phyloP scores from a whole-genome alignment of 1,140 invertebrate species.

The Panulirus ornatus region DNA sequence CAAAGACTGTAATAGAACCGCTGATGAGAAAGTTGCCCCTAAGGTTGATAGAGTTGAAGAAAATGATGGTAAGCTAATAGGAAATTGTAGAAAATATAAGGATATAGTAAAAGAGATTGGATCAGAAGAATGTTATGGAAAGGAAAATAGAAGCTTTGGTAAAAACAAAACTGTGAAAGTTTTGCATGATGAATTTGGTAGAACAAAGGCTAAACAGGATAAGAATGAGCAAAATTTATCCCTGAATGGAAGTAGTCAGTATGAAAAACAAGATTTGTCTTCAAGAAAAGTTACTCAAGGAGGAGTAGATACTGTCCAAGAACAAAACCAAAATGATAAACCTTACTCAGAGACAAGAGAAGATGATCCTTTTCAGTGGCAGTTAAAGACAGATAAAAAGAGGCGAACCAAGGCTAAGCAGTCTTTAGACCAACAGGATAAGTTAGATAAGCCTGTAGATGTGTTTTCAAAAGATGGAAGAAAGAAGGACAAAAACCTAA shows the following conservation, averaged over 20 bases:
- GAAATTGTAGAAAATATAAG: not conserved
- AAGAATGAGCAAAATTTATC: not conserved
- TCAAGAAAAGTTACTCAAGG: not conserved
- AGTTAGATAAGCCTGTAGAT: not conserved
- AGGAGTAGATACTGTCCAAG: not conserved
- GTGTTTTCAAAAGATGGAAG: not conserved
- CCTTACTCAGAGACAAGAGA: not conserved
- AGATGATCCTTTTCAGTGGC: slow-evolving; percentile 6
- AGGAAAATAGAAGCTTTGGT: not conserved
- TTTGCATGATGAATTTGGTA: not conserved
- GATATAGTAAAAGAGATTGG: not conserved
- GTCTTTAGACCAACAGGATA: not conserved
- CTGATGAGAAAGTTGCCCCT: not conserved
- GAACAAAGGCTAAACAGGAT: too few species aligned
- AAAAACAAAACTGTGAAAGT: not conserved
- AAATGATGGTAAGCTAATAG: not conserved
- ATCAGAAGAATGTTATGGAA: not conserved
- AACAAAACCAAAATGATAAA: not conserved
- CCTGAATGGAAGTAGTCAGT: not conserved
- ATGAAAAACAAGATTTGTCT: not conserved
- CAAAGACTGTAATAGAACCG: not conserved
- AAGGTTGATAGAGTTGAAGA: not conserved
- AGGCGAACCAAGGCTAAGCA: not conserved
- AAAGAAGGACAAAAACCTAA: not conserved
- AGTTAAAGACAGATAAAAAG: not conserved